Evolutionary conservation across 2,797 vertebrate genomes (phyloP).

Genomic region (Pangasius larnaudii): DNA sequence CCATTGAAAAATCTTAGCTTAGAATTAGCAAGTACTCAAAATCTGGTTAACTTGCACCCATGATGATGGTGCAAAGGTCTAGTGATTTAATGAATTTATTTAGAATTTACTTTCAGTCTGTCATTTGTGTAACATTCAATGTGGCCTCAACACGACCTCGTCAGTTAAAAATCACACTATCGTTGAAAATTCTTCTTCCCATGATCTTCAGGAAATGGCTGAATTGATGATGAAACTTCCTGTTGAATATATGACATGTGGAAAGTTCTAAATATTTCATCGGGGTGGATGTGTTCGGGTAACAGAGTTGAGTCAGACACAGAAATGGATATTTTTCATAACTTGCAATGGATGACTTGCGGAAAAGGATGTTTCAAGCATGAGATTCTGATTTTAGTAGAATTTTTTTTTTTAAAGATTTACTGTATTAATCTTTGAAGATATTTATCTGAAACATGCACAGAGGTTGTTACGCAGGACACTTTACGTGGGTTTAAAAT

Average conservation of each 20-base stretch:
- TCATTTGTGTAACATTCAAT: neutral
- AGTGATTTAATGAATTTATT: neutral
- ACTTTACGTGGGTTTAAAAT: neutral
- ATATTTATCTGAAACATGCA: neutral
- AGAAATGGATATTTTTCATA: neutral
- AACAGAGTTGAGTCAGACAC: neutral
- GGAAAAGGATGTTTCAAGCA: neutral
- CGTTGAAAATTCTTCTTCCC: neutral
- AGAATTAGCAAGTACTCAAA: neutral
- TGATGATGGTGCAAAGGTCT: neutral
- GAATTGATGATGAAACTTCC: neutral
- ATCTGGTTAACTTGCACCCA: neutral
- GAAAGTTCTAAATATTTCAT: neutral
- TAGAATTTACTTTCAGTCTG: neutral
- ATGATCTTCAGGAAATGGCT: neutral
- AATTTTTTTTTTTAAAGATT: neutral
- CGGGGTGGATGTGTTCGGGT: neutral
- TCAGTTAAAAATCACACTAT: neutral
- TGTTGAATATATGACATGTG: neutral
- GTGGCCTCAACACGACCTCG: too few species aligned
- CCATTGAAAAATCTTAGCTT: too few species aligned
- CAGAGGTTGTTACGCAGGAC: too few species aligned
- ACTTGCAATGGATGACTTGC: neutral
- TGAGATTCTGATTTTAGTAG: neutral
- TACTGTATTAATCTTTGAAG: neutral